These are phyloP conservation scores for Sylvilagus floridanus DNA, from an alignment of 2,797 vertebrate species.

Conservation along the genomic window DNA sequence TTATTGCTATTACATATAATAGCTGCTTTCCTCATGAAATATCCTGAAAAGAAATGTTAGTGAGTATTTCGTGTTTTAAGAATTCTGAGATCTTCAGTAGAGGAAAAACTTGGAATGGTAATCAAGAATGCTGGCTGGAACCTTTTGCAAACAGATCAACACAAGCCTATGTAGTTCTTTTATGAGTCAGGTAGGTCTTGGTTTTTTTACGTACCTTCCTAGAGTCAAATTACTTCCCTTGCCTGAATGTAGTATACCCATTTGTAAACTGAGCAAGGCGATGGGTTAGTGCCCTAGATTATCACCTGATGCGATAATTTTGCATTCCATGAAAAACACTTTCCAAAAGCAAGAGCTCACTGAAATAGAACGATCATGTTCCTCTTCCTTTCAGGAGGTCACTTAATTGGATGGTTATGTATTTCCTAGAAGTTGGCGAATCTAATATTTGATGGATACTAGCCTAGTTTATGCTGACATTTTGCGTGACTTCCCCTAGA, in stretches of 20 bases:
- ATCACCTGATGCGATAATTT: constrained; percentile 51
- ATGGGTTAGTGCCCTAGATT: constrained; percentile 35
- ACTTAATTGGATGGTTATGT: constrained; percentile 65
- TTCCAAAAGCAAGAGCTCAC: constrained; percentile 60
- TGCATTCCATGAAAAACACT: constrained; percentile 49
- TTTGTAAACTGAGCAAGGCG: constrained; percentile 40
- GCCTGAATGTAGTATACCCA: constrained; percentile 33
- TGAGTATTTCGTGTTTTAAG: constrained; percentile 2
- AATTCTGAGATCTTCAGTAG: neutral
- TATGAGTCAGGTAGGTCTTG: neutral
- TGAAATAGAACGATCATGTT: constrained; percentile 58
- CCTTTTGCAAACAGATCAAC: neutral
- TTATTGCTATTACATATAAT: neutral
- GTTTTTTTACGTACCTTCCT: neutral
- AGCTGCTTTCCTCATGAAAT: constrained; percentile 46
- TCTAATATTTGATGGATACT: constrained; percentile 65
- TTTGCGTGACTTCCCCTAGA: constrained; percentile 27
- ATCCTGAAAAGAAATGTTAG: neutral
- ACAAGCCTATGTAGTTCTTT: neutral
- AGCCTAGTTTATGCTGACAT: constrained; percentile 68
- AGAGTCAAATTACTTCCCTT: constrained; percentile 4
- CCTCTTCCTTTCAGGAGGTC: constrained; percentile 58
- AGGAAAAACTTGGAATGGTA: constrained; percentile 23
- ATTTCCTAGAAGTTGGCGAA: constrained; percentile 69
- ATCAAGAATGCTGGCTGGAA: neutral